Evolutionary conservation across 2,797 vertebrate genomes (phyloP).

Genomic region (Phataginus tricuspis): DNA sequence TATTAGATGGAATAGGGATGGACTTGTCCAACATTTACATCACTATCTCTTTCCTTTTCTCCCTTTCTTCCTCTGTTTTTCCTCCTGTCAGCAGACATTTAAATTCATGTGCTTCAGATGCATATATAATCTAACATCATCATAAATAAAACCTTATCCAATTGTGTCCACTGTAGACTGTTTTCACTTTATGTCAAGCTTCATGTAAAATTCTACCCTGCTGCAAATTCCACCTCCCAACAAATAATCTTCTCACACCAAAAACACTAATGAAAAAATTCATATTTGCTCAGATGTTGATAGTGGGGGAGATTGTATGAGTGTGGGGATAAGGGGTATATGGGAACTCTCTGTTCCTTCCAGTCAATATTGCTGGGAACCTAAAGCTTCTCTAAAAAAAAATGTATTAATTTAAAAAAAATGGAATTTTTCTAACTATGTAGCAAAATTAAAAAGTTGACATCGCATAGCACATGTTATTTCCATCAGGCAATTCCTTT

Average conservation of each 20-base stretch:
- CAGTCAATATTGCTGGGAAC: neutral
- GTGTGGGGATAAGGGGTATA: neutral
- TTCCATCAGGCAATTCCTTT: neutral
- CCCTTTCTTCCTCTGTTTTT: neutral
- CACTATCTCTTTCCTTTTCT: neutral
- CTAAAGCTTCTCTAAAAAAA: neutral
- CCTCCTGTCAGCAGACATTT: neutral
- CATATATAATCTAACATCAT: neutral
- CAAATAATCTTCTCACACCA: neutral
- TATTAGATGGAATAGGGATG: neutral
- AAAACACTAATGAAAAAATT: neutral
- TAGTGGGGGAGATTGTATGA: neutral
- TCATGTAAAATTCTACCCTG: neutral
- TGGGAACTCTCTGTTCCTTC: neutral
- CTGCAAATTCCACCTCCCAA: neutral
- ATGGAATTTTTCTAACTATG: neutral
- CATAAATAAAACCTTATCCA: neutral
- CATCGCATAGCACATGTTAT: neutral
- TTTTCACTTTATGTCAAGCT: neutral
- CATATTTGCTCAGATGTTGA: neutral
- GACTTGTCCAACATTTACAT: neutral
- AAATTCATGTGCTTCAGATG: neutral
- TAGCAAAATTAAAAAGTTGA: neutral
- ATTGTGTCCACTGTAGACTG: neutral
- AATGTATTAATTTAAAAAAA: neutral